phyloP scores from a whole-genome alignment of 2,113 vertebrate genomes.

The Balaeniceps rex region DNA sequence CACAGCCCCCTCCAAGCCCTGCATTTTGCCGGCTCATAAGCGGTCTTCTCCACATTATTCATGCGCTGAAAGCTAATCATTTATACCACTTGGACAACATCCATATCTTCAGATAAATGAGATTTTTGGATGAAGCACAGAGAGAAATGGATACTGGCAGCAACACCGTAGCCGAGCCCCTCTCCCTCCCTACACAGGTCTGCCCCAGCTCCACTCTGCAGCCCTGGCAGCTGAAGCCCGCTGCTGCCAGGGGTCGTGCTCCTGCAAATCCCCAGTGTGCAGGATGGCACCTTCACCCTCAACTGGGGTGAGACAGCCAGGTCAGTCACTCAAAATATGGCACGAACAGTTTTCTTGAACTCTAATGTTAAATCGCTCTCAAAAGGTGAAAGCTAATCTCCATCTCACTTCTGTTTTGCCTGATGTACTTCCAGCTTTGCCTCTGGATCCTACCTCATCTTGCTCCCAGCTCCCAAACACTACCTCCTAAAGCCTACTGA shows the following conservation, averaged over 20 bases:
- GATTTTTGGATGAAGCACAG: background rate
- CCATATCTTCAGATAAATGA: background rate
- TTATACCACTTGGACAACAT: background rate
- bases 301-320: background rate
- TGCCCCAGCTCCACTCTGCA: background rate
- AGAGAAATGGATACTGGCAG: background rate
- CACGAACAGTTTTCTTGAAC: background rate
- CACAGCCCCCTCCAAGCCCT: background rate
- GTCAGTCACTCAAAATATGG: background rate
- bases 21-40: accelerated
- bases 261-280: background rate
- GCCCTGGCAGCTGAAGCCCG: background rate
- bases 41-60: background rate
- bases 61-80: background rate
- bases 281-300: background rate
- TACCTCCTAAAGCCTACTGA: background rate
- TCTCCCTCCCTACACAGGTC: background rate
- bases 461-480: background rate
- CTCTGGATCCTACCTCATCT: background rate
- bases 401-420: background rate
- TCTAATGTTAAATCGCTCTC: background rate
- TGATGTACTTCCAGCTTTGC: background rate
- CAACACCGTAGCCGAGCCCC: accelerated
- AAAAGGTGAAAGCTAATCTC: background rate
- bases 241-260: background rate